Evolutionary conservation across 2,113 vertebrate species (phyloP).

Genomic region (Eulacestoma nigropectus): DNA sequence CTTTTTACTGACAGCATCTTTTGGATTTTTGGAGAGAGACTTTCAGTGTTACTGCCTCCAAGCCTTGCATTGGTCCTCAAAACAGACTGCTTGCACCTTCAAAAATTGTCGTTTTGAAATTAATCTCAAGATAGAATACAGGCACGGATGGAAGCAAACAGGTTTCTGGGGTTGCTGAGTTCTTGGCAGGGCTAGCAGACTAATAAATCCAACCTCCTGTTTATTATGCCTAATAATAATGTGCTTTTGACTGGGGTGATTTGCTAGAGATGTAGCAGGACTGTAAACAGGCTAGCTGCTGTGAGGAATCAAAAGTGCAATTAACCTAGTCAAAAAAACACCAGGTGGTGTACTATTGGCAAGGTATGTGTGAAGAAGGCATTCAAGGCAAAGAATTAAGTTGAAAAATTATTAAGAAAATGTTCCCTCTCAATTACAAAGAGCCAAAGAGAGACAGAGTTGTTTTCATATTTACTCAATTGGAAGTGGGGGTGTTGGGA

Average conservation of each 20-base stretch:
- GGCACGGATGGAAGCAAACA: not conserved
- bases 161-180: not conserved
- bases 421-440: not conserved
- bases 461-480: not conserved
- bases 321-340: not conserved
- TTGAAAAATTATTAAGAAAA: not conserved
- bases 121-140: not conserved
- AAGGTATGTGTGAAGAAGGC: not conserved
- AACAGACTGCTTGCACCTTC: not conserved
- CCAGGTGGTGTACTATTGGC: not conserved
- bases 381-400: not conserved
- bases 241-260: not conserved
- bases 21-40: not conserved
- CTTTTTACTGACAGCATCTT: not conserved
- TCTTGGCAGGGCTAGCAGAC: not conserved
- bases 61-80: not conserved
- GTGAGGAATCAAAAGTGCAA: not conserved
- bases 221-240: not conserved
- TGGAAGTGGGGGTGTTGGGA: fast-evolving
- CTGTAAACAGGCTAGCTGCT: not conserved
- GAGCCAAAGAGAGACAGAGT: not conserved
- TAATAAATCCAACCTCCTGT: not conserved
- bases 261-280: not conserved
- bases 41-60: not conserved
- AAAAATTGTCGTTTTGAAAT: not conserved